Conservation (phyloP, 2,888 invertebrate species). For the Cataglyphis albicans region DNA sequence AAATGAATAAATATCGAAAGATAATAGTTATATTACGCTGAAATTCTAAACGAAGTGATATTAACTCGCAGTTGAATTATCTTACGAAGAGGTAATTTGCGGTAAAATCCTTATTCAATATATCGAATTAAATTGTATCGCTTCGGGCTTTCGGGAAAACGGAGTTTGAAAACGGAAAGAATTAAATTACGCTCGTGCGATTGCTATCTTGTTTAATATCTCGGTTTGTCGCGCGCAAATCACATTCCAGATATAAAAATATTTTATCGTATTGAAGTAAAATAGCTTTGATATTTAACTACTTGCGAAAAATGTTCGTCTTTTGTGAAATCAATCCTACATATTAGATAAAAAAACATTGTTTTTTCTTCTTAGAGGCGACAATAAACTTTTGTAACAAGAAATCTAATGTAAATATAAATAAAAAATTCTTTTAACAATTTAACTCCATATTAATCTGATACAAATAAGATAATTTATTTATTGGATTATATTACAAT, state of each 20-base stretch:
- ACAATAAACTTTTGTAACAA: background rate
- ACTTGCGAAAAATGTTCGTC: background rate
- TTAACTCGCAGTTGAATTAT: conserved; percentile 15
- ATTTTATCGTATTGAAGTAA: conserved; percentile 13
- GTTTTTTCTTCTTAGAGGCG: background rate
- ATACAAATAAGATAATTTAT: background rate
- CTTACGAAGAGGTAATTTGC: background rate
- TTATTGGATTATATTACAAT: background rate
- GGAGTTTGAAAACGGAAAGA: background rate
- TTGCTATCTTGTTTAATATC: background rate
- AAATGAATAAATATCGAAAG: background rate
- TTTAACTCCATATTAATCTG: background rate
- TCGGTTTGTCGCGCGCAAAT: background rate
- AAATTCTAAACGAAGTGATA: conserved; percentile 15
- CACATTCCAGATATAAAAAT: background rate
- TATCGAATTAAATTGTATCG: conserved; percentile 21
- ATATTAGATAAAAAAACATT: background rate
- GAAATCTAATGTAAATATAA: background rate
- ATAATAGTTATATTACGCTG: background rate
- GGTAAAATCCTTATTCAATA: conserved; percentile 12
- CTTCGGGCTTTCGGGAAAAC: background rate
- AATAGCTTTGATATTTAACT: conserved; percentile 20
- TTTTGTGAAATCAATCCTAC: background rate
- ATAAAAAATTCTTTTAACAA: background rate
- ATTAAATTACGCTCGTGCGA: conserved; percentile 14